These are phyloP conservation scores for Pteruthius melanotis DNA, from an alignment of 2,113 vertebrate species.

Conservation along the genomic window DNA sequence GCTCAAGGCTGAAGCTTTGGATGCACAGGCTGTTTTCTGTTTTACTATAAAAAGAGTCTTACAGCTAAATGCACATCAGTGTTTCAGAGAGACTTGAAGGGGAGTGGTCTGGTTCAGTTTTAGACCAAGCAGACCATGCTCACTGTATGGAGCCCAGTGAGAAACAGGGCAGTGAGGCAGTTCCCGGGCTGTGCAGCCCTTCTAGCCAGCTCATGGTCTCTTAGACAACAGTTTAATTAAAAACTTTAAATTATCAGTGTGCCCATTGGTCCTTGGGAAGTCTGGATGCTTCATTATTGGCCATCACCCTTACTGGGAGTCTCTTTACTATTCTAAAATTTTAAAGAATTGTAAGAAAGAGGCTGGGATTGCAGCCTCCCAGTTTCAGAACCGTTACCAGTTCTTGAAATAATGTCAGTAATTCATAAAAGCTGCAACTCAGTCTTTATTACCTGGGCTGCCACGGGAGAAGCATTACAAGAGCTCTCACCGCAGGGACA, in stretches of 20 bases:
- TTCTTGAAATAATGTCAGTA: not conserved
- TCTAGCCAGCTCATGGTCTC: fast-evolving
- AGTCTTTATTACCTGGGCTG: conserved; percentile 17
- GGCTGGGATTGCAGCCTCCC: not conserved
- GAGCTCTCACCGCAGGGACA: not conserved
- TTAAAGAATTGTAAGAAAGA: not conserved
- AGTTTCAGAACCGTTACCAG: not conserved
- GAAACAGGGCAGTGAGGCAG: not conserved
- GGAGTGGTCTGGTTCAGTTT: not conserved
- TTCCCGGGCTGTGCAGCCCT: not conserved
- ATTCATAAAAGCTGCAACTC: not conserved
- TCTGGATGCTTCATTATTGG: not conserved
- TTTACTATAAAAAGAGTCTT: not conserved
- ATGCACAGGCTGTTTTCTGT: fast-evolving
- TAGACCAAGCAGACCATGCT: not conserved
- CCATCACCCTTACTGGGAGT: not conserved
- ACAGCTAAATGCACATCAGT: fast-evolving
- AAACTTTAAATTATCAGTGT: not conserved
- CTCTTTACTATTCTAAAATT: not conserved
- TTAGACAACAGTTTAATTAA: not conserved
- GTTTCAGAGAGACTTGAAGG: not conserved
- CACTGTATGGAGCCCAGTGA: fast-evolving
- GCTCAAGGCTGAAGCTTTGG: not conserved
- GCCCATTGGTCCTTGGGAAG: not conserved
- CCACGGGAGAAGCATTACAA: not conserved